Conservation (phyloP, 2,797 vertebrate genomes). For the Schizothorax lantsangensis region DNA sequence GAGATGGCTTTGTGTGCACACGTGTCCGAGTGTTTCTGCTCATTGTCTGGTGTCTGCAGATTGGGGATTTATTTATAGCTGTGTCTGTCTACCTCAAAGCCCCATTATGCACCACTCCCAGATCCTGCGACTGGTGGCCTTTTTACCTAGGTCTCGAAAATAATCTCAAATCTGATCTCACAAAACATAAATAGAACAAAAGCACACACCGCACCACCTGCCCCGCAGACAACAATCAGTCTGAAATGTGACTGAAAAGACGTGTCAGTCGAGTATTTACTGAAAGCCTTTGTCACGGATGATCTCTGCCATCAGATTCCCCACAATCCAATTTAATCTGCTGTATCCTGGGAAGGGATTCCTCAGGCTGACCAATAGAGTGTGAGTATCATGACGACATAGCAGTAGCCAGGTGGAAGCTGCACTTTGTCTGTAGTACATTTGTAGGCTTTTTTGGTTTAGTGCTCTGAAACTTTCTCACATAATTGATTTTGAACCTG, state of each 20-base stretch:
- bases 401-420: not conserved
- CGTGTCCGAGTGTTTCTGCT: constrained; percentile 8
- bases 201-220: not conserved
- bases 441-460: not conserved
- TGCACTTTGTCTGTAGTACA: constrained; percentile 6
- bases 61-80: constrained; percentile 42
- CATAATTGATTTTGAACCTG: not conserved
- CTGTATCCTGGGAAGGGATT: constrained; percentile 59
- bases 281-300: constrained; percentile 57
- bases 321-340: constrained; percentile 74
- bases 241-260: constrained; percentile 34
- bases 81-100: not conserved
- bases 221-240: not conserved
- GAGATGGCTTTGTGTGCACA: not conserved
- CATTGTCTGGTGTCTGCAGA: constrained; percentile 36
- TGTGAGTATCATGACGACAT: not conserved
- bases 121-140: constrained; percentile 2
- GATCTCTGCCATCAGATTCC: constrained; percentile 68
- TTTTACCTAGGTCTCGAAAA: constrained; percentile 9
- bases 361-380: constrained; percentile 39
- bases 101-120: constrained; percentile 29
- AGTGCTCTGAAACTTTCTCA: not conserved
- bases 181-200: constrained; percentile 19
- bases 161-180: constrained; percentile 21
- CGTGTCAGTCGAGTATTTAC: constrained; percentile 23